Evolutionary conservation across 2,888 invertebrate genomes (phyloP), one percentile per base, ranked within the genome.

Genomic region (Clepsis dumicolana): DNA sequence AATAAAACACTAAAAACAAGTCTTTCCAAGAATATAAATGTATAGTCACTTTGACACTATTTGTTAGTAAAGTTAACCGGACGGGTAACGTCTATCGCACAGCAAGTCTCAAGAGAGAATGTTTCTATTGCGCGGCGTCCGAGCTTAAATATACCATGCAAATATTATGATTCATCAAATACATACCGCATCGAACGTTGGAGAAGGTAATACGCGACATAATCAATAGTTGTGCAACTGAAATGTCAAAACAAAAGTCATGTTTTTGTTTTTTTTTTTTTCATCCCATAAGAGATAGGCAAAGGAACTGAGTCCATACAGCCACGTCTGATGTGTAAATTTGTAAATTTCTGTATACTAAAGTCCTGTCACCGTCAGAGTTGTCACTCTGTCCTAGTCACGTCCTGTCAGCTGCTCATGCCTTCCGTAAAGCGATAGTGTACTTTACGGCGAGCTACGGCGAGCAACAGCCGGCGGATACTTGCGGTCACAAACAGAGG

Each of bases 161-260:
- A 79, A 76, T 76, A 79, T 67, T 80, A 83, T 87, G 88, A 88
- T 76, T 87, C 87, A 87, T 80, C 85, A 65, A 70, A 66, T 61
- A 66, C 61, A 44, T 41, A 67, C 67, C 56, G 24, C 73, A 77
- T 80, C 68, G 83, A 84, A 80, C 73, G 75, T 77, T 82, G 78
- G 74, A 81, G 86, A 84, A 75, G 69, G 65, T 78, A 86, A 78
- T 74, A 77, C 74, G 65, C 54, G 53, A 60, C 32, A 69, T 48
- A 54, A 64, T 60, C 65, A 69, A 65, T 65, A 64, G 60, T 69
- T 69, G 69, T 65, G 69, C 60, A 69, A 64, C 35, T n/a, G 24
- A 50, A 62, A 27, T 50, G 38, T 77, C 79, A 81, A 80, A 78
- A 81, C 71, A 70, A 79, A 78, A 80, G 80, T 80, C 80, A 82